phyloP scores from a whole-genome alignment of 2,888 invertebrate species.

The Drosophila demipolita region DNA sequence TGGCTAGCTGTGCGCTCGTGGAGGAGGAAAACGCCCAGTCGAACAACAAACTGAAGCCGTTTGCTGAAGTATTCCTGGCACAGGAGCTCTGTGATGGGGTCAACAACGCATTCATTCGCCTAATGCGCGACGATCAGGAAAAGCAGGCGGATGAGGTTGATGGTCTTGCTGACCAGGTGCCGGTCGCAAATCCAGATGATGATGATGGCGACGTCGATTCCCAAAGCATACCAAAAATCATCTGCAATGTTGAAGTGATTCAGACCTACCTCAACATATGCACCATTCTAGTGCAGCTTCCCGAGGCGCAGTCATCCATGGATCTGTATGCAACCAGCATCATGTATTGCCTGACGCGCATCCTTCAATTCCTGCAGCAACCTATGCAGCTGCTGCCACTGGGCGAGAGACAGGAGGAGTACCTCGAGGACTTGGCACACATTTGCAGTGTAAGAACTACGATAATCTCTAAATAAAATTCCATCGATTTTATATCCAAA shows the following conservation, averaged over 20 bases:
- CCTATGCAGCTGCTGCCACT: slow-evolving; percentile 80
- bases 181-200: slow-evolving; percentile 31
- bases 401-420: slow-evolving; percentile 81
- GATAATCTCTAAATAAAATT: background rate
- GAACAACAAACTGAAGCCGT: slow-evolving; percentile 59
- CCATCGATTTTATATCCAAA: background rate
- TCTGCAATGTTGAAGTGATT: slow-evolving; percentile 81
- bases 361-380: slow-evolving; percentile 80
- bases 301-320: slow-evolving; percentile 77
- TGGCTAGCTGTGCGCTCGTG: slow-evolving; percentile 84
- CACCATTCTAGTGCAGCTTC: slow-evolving; percentile 83
- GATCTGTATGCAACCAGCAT: slow-evolving; percentile 67
- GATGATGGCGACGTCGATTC: slow-evolving; percentile 40
- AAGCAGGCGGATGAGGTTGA: slow-evolving; percentile 63
- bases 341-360: slow-evolving; percentile 79
- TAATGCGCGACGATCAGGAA: slow-evolving; percentile 69
- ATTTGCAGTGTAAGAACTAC: slow-evolving; percentile 69
- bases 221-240: slow-evolving; percentile 46
- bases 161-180: slow-evolving; percentile 27
- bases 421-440: slow-evolving; percentile 83
- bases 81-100: slow-evolving; percentile 80
- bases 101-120: slow-evolving; percentile 82
- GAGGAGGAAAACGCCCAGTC: slow-evolving; percentile 67
- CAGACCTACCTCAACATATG: slow-evolving; percentile 84
- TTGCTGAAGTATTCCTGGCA: slow-evolving; percentile 81